Evolutionary conservation across 2,113 vertebrate species (phyloP), one percentile per base, ranked within the genome.

Genomic region (Mormyrus iriodes): DNA sequence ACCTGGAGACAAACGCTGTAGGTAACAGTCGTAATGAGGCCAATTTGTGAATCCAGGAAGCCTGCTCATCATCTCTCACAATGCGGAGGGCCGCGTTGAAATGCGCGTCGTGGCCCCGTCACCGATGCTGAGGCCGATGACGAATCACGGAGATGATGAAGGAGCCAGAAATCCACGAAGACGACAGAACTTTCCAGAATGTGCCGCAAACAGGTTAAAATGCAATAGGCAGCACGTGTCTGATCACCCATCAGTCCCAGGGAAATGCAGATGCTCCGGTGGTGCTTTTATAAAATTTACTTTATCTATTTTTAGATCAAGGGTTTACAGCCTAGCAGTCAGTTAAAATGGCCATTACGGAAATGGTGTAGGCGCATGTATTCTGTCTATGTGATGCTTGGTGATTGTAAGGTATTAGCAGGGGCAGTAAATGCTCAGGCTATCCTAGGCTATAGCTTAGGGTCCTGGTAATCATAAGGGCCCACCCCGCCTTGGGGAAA

Each of bases 21-120:
- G 15, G 35, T 87, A 87, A 42, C 17, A 55, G 52, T 61, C 58
- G 65, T 87, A 87, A 87, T 65, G 55, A 51, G 35, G 55, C 55
- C 86, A 87, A 46, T 87, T 48, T 27, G 53, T 87, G 35, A 13
- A n/a, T 87, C 39, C 55, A 87, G 58, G 58, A 39, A 24, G 86
- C 55, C 15, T 27, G 65, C 46, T 65, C 86, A 65, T 58, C 35
- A 65, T 42, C 86, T 44, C 24, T 65, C 39, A 44, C 35, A 44
- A 87, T 19, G 3, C 35, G 24, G 84, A 86, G 5, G 52, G 42
- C 39, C 31, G 19, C 17, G 52, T 21, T 35, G 46, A 39, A 42
- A 3, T 44, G 53, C 39, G n/a, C 1, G 7, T 15, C 19, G 42
- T 15, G 19, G 86, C 35, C 15, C 55, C 35, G 12, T 65, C 52